A percentile compares a stretch with the other conserved stretches of the same genome.
Evolutionary conservation across 1,140 invertebrate genomes (phyloP).

Genomic region (Odontomachus brunneus): DNA sequence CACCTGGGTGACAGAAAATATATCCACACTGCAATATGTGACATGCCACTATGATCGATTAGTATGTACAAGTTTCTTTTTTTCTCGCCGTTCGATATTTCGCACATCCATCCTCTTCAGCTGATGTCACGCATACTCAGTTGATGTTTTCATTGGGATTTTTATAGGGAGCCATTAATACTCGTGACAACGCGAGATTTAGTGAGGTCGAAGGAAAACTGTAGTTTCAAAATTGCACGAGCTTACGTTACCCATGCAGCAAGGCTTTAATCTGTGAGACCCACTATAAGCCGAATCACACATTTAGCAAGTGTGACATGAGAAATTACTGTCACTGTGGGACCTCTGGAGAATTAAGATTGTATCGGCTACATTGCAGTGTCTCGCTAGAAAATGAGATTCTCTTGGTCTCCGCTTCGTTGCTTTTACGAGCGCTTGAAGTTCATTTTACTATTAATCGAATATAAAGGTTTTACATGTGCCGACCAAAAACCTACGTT

Average conservation of each 20-base stretch:
- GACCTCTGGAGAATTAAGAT: constrained; percentile 42
- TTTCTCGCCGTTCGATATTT: neutral
- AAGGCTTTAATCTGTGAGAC: constrained; percentile 25
- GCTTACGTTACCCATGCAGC: constrained; percentile 5
- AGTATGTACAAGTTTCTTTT: too few species aligned
- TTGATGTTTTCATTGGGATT: neutral
- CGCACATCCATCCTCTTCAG: neutral
- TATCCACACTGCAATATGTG: neutral
- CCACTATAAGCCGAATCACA: constrained; percentile 4
- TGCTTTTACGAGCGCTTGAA: constrained; percentile 18
- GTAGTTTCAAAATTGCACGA: constrained; percentile 18
- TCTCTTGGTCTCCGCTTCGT: neutral
- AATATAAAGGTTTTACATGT: constrained; percentile 8
- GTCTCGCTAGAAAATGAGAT: neutral
- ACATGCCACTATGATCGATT: neutral
- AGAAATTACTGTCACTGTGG: constrained; percentile 25
- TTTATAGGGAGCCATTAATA: neutral
- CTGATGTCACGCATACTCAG: neutral
- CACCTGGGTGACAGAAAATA: neutral
- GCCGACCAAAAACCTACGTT: neutral
- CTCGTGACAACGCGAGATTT: neutral
- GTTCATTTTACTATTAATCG: neutral
- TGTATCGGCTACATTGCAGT: constrained; percentile 4
- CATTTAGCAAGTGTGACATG: constrained; percentile 31
- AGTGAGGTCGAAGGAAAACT: neutral